Evolutionary conservation across 2,797 vertebrate species (phyloP), one percentile per base, ranked within the genome.

Genomic region (Liasis olivaceus): DNA sequence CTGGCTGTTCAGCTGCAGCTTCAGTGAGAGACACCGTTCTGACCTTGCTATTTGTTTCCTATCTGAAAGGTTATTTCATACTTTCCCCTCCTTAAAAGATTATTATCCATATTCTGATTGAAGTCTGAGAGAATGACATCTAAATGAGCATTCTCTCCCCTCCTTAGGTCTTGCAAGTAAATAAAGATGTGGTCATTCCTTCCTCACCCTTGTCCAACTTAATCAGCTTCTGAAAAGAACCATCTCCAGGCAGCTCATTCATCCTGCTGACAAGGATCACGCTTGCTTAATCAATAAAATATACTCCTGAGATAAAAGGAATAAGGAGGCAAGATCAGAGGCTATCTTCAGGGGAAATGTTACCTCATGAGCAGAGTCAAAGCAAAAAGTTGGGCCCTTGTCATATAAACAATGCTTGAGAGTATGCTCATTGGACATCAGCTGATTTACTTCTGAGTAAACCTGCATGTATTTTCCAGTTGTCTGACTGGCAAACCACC

Each of bases 251-350:
- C 64, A 86, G 22, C 22, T 93, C 15, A 54, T 81, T 93, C 87
- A 64, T 63, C 89, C 59, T 91, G 31, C 51, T 84, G 59, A 72
- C 85, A 64, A 87, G 60, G n/a, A 85, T 22, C 47, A 69, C 26
- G 11, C 51, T 63, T 26, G n/a, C 24, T n/a, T 54, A 81, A 92
- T 86, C 88, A 24, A 90, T 90, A 90, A 90, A 87, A n/a, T 51
- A 36, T 72, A 42, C 58, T 58, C 17, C 31, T 26, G 17, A 58
- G 51, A 28, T 31, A 54, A 85, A 59, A 92, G 56, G 47, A 56
- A 90, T 85, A 60, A 89, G 26, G 87, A 88, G 69, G 36, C 84
- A 5, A n/a, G 28, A 22, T 88, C 31, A 58, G 24, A 42, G 69
- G 22, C 31, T 72, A 90, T 62, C n/a, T 85, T 47, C 22, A 89